Evolutionary conservation across 2,888 invertebrate genomes (phyloP).

Genomic region (Lepetodrilus schrolli): DNA sequence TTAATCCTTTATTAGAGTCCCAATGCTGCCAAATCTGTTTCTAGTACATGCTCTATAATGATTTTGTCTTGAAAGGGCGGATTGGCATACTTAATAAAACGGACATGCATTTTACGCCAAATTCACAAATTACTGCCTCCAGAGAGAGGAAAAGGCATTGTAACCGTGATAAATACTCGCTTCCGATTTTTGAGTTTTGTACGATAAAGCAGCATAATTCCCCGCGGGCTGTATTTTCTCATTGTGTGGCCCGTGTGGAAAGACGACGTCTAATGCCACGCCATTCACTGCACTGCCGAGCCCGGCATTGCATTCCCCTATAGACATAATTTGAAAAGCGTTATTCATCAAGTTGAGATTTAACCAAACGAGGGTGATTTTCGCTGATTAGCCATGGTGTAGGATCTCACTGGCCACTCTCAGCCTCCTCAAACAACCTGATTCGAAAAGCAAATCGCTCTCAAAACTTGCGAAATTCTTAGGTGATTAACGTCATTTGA

Average conservation of each 20-base stretch:
- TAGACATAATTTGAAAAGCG: conserved; percentile 23
- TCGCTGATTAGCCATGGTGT: conserved; percentile 17
- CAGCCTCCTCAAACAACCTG: not conserved
- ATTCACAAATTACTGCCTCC: not conserved
- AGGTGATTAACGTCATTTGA: conserved; percentile 23
- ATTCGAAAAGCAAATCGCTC: conserved; percentile 26
- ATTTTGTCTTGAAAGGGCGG: too few species aligned
- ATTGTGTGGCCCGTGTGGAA: not conserved
- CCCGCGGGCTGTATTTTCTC: not conserved
- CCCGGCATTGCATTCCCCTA: not conserved
- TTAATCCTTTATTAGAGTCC: too few species aligned
- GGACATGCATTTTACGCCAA: conserved; percentile 19
- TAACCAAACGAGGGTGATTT: conserved; percentile 27
- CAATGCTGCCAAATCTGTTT: too few species aligned
- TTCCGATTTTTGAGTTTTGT: conserved; percentile 25
- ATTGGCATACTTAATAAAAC: not conserved
- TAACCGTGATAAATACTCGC: conserved; percentile 9
- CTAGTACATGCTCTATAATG: too few species aligned
- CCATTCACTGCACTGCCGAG: not conserved
- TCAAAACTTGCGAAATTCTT: not conserved
- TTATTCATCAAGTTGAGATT: conserved; percentile 25
- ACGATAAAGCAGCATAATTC: conserved; percentile 15
- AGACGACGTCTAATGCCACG: not conserved
- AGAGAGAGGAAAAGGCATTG: conserved; percentile 4
- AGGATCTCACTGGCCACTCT: not conserved